These are phyloP conservation scores for Coluber constrictor DNA, from an alignment of 2,797 vertebrate genomes.

Conservation along the genomic window DNA sequence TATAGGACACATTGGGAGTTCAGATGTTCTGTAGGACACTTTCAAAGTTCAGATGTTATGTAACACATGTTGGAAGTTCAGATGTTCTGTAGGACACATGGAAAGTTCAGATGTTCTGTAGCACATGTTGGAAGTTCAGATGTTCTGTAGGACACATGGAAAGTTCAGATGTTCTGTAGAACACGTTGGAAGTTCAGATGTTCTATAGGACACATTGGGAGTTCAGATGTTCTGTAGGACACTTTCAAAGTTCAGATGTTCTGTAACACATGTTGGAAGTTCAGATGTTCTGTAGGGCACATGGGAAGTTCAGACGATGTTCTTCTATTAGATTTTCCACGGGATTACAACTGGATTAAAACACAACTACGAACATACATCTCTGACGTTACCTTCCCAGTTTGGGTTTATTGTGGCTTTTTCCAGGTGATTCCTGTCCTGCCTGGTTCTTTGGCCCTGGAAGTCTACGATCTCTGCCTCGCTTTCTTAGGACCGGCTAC, in stretches of 20 bases:
- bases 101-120: neutral
- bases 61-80: fast-evolving
- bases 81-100: no score
- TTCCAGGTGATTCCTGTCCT: constrained; percentile 63
- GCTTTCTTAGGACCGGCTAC: constrained; percentile 60
- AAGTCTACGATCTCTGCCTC: constrained; percentile 69
- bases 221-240: no score
- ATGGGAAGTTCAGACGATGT: neutral
- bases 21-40: neutral
- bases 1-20: no score
- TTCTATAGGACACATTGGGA: no score
- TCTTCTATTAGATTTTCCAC: neutral
- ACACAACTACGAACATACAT: neutral
- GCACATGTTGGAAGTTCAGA: neutral
- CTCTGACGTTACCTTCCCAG: neutral
- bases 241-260: neutral
- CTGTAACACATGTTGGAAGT: no score
- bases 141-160: no score
- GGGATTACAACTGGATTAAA: neutral
- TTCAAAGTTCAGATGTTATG: no score
- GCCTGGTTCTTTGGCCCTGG: constrained; percentile 65
- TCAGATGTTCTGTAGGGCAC: no score
- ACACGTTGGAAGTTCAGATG: neutral
- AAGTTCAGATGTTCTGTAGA: no score
- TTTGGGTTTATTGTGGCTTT: neutral